These are phyloP conservation scores for Ptyas mucosa DNA, from an alignment of 2,113 vertebrate genomes.

Conservation along the genomic window DNA sequence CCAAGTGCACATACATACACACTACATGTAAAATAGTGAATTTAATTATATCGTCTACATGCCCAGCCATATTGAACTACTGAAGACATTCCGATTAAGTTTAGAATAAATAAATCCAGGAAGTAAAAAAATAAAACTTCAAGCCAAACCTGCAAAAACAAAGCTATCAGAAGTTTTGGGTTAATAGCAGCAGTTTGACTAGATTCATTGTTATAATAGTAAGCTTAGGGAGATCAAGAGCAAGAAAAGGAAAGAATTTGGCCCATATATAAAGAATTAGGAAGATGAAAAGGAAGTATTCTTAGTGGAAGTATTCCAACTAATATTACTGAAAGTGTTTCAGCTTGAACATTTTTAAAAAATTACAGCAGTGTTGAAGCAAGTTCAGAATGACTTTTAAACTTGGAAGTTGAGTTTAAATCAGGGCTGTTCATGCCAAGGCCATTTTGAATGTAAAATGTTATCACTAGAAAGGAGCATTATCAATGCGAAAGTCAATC, in stretches of 20 bases:
- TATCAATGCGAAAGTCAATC: not conserved
- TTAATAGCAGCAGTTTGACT: not conserved
- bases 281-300: not conserved
- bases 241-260: not conserved
- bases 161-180: not conserved
- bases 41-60: slow-evolving; percentile 33
- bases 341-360: not conserved
- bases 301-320: not conserved
- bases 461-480: not conserved
- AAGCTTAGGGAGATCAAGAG: not conserved
- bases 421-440: not conserved
- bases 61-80: not conserved
- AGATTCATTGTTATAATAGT: not conserved
- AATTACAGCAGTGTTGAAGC: not conserved
- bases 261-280: not conserved
- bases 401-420: not conserved
- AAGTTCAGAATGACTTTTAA: not conserved
- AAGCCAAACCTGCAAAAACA: not conserved
- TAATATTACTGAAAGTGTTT: not conserved
- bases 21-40: slow-evolving; percentile 27
- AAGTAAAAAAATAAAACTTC: not conserved
- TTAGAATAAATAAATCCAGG: not conserved
- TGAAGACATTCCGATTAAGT: not conserved
- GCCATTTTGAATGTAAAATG: not conserved
- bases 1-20: not conserved